Conservation (phyloP, 2,113 vertebrate species). For the Colistium nudipinnis region DNA sequence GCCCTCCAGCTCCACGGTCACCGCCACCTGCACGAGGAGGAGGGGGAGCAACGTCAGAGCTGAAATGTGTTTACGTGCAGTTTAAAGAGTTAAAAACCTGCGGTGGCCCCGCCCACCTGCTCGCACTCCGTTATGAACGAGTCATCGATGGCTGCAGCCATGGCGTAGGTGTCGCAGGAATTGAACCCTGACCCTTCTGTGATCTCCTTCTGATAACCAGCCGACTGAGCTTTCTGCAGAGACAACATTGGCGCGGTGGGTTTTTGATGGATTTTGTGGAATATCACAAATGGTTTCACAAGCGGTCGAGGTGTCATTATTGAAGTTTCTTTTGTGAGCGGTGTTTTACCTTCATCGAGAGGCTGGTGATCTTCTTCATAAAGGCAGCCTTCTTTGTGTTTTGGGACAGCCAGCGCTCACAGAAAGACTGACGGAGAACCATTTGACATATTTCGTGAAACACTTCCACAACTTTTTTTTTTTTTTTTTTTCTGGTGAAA, state of each 20-base stretch:
- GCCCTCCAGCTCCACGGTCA: slow-evolving; percentile 76
- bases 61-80: no score
- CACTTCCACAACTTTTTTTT: no score
- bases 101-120: slow-evolving; percentile 5
- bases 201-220: slow-evolving; percentile 45
- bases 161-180: slow-evolving; percentile 79
- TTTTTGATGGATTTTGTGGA: no score
- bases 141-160: slow-evolving; percentile 80
- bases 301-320: no score
- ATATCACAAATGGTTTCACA: no score
- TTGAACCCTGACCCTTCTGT: slow-evolving; percentile 70
- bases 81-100: background rate
- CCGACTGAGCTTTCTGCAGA: slow-evolving; percentile 27
- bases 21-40: slow-evolving; percentile 41
- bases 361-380: slow-evolving; percentile 71
- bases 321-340: background rate
- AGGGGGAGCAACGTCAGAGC: background rate
- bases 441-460: no score
- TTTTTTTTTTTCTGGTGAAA: no score
- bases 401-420: slow-evolving; percentile 71
- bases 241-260: no score
- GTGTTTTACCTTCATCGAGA: slow-evolving; percentile 48
- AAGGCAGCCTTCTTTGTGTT: slow-evolving; percentile 79
- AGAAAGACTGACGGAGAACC: slow-evolving; percentile 74
- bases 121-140: slow-evolving; percentile 57